phyloP scores from a whole-genome alignment of 1,140 invertebrate genomes.

The Drosophila lacteicornis region DNA sequence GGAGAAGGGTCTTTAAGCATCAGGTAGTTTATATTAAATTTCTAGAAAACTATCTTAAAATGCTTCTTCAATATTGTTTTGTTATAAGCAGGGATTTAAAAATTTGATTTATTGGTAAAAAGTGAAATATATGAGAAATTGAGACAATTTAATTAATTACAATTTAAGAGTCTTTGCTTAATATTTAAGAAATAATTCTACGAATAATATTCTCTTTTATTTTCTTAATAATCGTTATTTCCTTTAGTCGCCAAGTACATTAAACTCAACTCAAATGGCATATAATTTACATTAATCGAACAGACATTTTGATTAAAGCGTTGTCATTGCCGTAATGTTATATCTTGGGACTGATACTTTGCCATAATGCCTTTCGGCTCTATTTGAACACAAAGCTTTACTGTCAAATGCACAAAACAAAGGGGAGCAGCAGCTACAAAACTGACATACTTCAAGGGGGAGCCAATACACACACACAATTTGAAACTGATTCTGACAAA shows the following conservation, averaged over 20 bases:
- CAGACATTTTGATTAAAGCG: conserved; percentile 28
- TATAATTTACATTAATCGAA: background rate
- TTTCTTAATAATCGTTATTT: background rate
- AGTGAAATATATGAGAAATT: no score
- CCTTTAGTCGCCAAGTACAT: background rate
- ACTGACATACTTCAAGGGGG: conserved; percentile 41
- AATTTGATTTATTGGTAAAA: no score
- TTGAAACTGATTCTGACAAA: conserved; percentile 6
- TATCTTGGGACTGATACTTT: conserved; percentile 9
- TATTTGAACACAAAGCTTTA: conserved; percentile 24
- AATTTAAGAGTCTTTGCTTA: no score
- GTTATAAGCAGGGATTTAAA: no score
- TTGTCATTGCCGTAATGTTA: conserved; percentile 40
- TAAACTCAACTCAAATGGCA: conserved; percentile 2
- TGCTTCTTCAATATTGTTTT: background rate
- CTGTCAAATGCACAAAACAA: conserved; percentile 54
- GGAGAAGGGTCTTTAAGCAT: background rate
- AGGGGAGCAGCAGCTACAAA: conserved; percentile 8
- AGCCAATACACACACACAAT: conserved; percentile 1
- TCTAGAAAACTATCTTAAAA: background rate
- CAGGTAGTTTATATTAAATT: background rate
- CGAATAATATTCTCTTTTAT: background rate
- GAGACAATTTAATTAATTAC: no score
- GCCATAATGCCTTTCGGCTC: conserved; percentile 19
- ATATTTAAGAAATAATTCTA: background rate